Evolutionary conservation across 2,797 vertebrate genomes (phyloP).

Genomic region (Gadopsis marmoratus): DNA sequence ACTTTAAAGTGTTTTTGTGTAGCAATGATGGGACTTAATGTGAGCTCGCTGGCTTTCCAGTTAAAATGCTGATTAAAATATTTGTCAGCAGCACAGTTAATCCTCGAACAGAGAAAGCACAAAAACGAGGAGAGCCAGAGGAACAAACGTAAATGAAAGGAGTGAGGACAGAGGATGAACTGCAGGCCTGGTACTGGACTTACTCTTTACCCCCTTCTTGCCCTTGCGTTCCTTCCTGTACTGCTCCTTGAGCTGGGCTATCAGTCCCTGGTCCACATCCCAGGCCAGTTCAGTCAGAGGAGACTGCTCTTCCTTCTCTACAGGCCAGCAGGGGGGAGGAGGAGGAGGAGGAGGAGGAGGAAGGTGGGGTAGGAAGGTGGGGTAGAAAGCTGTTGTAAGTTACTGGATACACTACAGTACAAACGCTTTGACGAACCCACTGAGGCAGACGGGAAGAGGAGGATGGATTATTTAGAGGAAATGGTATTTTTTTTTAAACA

Average conservation of each 20-base stretch:
- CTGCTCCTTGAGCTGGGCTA: constrained; percentile 98
- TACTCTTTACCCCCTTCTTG: constrained; percentile 99
- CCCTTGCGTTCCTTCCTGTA: constrained; percentile 98
- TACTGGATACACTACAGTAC: constrained; percentile 14
- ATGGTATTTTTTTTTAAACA: background rate
- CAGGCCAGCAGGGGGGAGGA: constrained; percentile 79
- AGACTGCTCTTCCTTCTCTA: constrained; percentile 94
- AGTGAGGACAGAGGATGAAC: constrained; percentile 57
- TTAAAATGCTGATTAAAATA: background rate
- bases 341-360: constrained; percentile 13
- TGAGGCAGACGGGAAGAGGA: background rate
- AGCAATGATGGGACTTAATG: background rate
- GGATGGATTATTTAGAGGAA: background rate
- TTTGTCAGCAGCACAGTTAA: background rate
- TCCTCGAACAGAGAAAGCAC: background rate
- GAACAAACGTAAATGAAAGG: background rate
- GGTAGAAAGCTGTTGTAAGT: constrained; percentile 11
- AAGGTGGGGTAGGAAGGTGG: background rate
- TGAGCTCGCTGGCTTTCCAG: background rate
- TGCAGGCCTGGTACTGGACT: constrained; percentile 85
- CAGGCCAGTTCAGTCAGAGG: constrained; percentile 88
- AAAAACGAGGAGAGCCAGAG: background rate
- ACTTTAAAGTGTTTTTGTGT: background rate
- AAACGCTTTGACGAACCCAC: background rate
- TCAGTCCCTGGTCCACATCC: constrained; percentile 98